Conservation (phyloP, 1,140 invertebrate genomes). For the Elysia chlorotica region DNA sequence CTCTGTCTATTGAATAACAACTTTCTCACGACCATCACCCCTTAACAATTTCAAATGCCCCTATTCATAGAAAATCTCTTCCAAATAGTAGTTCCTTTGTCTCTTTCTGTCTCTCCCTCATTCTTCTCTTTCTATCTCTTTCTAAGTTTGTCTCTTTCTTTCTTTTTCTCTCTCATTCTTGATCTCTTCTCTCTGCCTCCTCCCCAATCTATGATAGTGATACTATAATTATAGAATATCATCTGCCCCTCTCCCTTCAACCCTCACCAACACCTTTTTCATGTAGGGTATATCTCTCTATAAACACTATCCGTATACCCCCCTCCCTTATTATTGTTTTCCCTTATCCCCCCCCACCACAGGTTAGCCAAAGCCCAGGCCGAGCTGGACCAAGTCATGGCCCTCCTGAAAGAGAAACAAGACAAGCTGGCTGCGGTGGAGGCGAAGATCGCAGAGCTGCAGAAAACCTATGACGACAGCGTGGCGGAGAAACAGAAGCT, state of each 20-base stretch:
- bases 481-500: constrained; percentile 68
- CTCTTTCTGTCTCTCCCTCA: constrained; percentile 1
- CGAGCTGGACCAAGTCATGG: constrained; percentile 61
- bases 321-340: no score
- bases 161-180: background rate
- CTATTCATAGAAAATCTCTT: no score
- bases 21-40: no score
- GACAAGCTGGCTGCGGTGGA: constrained; percentile 60
- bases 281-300: background rate
- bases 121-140: background rate
- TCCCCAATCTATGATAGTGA: no score
- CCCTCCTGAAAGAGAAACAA: constrained; percentile 59
- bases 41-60: no score
- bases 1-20: no score
- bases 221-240: no score
- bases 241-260: background rate
- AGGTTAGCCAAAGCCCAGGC: constrained; percentile 69
- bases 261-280: background rate
- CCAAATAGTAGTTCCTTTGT: no score
- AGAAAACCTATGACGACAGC: constrained; percentile 63
- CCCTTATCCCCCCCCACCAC: no score
- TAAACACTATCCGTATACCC: no score
- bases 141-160: background rate
- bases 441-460: constrained; percentile 61
- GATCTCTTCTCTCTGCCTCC: background rate